These are phyloP conservation scores for Antheraea pernyi DNA, from an alignment of 1,140 invertebrate species.

Conservation along the genomic window DNA sequence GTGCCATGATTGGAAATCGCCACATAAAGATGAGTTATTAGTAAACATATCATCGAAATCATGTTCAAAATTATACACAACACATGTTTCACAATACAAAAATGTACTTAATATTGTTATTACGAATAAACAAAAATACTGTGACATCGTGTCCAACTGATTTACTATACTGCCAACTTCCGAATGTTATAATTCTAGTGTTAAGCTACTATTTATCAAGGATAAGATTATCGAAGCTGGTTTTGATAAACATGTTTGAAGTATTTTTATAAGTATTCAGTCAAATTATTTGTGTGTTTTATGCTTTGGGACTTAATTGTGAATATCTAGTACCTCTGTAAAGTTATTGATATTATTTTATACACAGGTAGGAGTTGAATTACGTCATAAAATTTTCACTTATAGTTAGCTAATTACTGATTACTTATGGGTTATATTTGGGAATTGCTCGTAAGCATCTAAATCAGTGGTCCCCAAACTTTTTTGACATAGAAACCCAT, in stretches of 20 bases:
- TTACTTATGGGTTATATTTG: too few species aligned
- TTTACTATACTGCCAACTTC: slow-evolving; percentile 2
- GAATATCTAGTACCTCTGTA: background rate
- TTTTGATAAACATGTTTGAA: slow-evolving; percentile 22
- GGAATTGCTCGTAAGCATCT: too few species aligned
- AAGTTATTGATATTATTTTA: too few species aligned
- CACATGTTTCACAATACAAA: slow-evolving; percentile 1
- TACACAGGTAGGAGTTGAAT: too few species aligned
- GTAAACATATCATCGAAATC: slow-evolving; percentile 16
- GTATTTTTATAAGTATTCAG: slow-evolving; percentile 9
- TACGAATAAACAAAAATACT: background rate
- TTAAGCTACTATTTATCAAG: slow-evolving; percentile 25
- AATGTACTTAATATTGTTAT: background rate
- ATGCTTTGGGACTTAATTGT: background rate
- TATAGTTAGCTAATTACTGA: too few species aligned
- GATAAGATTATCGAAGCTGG: slow-evolving; percentile 31
- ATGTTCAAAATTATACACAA: slow-evolving; percentile 27
- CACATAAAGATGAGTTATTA: slow-evolving; percentile 14
- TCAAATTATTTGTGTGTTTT: background rate
- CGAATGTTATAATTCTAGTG: slow-evolving; percentile 14
- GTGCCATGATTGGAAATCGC: slow-evolving; percentile 16
- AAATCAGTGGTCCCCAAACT: too few species aligned
- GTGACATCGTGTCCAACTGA: slow-evolving; percentile 9
- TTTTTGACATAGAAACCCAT: too few species aligned
- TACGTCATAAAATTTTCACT: too few species aligned